Percentiles rank a stretch among this genome's conserved stretches.
Evolutionary conservation across 2,888 invertebrate genomes (phyloP).

Genomic region (Drosophila paranaensis): DNA sequence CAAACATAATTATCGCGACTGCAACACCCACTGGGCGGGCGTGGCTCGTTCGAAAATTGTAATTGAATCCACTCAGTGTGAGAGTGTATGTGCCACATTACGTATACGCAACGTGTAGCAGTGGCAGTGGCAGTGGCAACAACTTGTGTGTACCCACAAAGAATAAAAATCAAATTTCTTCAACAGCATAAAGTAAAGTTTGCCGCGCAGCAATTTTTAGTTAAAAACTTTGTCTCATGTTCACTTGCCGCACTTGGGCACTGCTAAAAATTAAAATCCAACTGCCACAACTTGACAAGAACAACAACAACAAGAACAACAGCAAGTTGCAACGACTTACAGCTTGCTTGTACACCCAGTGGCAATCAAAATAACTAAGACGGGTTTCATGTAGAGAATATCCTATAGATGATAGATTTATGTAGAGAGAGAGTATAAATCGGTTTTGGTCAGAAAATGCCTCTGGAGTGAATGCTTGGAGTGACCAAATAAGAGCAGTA

Average conservation of each 20-base stretch:
- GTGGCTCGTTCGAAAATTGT: slow-evolving; percentile 41
- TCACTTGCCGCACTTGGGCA: slow-evolving; percentile 36
- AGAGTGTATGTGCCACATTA: slow-evolving; percentile 43
- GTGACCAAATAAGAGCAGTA: neutral
- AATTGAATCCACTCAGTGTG: slow-evolving; percentile 63
- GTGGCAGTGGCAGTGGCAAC: slow-evolving; percentile 1
- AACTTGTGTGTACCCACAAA: slow-evolving; percentile 26
- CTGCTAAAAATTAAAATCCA: slow-evolving; percentile 73
- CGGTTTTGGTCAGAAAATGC: neutral
- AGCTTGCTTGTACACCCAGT: slow-evolving; percentile 30
- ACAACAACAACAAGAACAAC: slow-evolving; percentile 1
- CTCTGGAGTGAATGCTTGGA: neutral
- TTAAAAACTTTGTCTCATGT: slow-evolving; percentile 75
- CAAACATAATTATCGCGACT: slow-evolving; percentile 29
- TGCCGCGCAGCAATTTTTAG: slow-evolving; percentile 68
- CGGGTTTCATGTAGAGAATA: neutral
- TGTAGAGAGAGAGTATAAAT: neutral
- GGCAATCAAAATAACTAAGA: neutral
- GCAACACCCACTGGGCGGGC: slow-evolving; percentile 18
- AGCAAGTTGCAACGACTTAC: slow-evolving; percentile 36
- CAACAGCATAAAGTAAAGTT: slow-evolving; percentile 45
- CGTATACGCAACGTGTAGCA: slow-evolving; percentile 64
- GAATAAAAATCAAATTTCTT: slow-evolving; percentile 73
- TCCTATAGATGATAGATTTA: neutral
- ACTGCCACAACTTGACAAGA: slow-evolving; percentile 50